A percentile compares a stretch with the other conserved stretches of the same genome.
These are phyloP conservation scores for Ophion ellenae DNA, from an alignment of 2,888 invertebrate genomes.

Conservation along the genomic window DNA sequence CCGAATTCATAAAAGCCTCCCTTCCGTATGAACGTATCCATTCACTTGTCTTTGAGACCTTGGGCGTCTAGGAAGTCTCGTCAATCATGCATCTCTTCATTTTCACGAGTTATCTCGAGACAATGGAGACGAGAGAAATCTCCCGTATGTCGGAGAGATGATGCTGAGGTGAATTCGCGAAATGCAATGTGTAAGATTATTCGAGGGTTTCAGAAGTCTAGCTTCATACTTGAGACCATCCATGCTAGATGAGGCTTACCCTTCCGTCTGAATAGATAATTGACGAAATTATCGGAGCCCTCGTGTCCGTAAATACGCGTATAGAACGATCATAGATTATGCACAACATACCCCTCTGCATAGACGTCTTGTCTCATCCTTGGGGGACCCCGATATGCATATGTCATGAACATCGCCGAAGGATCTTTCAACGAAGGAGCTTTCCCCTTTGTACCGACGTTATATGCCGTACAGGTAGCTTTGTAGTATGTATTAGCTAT, in stretches of 20 bases:
- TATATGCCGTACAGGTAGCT: neutral
- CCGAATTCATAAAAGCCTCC: neutral
- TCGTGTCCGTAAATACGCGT: conserved; percentile 17
- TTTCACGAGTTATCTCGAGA: neutral
- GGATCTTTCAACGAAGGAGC: conserved; percentile 23
- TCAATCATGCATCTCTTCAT: neutral
- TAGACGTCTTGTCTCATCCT: conserved; percentile 23
- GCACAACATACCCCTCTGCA: neutral
- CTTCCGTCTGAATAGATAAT: conserved; percentile 55
- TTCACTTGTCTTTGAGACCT: neutral
- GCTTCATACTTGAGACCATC: neutral
- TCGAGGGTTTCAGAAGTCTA: conserved; percentile 1
- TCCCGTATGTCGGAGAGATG: neutral
- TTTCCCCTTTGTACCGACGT: neutral
- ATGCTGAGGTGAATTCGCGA: neutral
- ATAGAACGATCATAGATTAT: conserved; percentile 16
- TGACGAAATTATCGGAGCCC: conserved; percentile 52
- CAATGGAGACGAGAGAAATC: neutral
- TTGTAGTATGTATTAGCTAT: neutral
- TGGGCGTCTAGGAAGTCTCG: neutral
- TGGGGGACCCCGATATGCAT: conserved; percentile 53
- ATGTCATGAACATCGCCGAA: conserved; percentile 52
- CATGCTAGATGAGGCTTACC: neutral
- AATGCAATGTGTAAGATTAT: conserved; percentile 26
- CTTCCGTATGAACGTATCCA: neutral